Percentiles rank a stretch among this genome's conserved stretches.
phyloP scores from a whole-genome alignment of 2,888 invertebrate species.

The Tetrapedia diversipes region DNA sequence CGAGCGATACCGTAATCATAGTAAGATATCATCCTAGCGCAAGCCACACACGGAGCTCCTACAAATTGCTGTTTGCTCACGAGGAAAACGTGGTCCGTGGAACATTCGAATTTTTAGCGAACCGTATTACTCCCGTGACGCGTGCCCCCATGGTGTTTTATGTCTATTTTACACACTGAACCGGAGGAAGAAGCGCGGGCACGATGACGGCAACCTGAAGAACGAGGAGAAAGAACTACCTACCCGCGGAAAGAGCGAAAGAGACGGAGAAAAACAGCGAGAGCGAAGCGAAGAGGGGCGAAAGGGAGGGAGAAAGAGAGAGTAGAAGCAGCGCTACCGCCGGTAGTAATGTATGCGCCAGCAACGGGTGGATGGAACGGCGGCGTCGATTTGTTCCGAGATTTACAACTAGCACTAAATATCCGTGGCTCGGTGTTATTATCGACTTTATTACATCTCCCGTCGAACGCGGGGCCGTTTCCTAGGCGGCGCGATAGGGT shows the following conservation, averaged over 20 bases:
- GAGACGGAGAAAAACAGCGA: not conserved
- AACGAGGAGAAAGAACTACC: too few species aligned
- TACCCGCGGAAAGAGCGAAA: not conserved
- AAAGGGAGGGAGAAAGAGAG: not conserved
- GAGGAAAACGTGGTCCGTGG: not conserved
- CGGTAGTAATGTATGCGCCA: conserved; percentile 76
- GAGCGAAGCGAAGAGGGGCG: conserved; percentile 4
- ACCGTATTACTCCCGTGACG: conserved; percentile 58
- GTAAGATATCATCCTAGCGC: too few species aligned
- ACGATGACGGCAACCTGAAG: not conserved
- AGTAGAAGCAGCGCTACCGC: conserved; percentile 64
- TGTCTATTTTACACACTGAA: conserved; percentile 52
- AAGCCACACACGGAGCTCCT: not conserved
- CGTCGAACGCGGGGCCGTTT: conserved; percentile 65
- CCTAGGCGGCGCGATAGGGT: conserved; percentile 70
- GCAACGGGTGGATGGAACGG: conserved; percentile 71
- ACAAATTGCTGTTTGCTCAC: not conserved
- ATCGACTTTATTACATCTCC: conserved; percentile 78
- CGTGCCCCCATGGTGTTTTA: conserved; percentile 66
- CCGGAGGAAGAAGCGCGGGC: not conserved
- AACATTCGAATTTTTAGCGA: conserved; percentile 62
- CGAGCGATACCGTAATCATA: too few species aligned
- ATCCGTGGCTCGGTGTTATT: conserved; percentile 79
- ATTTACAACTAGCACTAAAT: conserved; percentile 80
- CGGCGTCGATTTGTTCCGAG: conserved; percentile 78